A percentile compares a stretch with the other conserved stretches of the same genome.
These are phyloP conservation scores for Acrocephalus kingi DNA, from an alignment of 2,113 vertebrate genomes.

Conservation along the genomic window DNA sequence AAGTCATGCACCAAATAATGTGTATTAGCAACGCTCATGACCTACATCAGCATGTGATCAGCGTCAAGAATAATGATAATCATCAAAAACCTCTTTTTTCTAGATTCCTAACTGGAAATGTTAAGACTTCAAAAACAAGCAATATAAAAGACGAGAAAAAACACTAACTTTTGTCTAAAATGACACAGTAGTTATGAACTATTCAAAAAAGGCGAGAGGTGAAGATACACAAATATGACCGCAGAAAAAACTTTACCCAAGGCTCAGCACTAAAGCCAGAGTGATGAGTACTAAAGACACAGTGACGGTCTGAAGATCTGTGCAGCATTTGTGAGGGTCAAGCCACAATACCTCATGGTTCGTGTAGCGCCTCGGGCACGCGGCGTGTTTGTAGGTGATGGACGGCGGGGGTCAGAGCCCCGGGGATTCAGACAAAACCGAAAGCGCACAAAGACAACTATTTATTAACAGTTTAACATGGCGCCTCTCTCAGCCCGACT, in stretches of 20 bases:
- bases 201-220: background rate
- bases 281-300: rapidly evolving
- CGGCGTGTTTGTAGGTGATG: rapidly evolving
- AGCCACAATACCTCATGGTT: background rate
- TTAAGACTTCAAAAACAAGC: background rate
- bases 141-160: rapidly evolving
- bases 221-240: background rate
- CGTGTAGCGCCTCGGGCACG: rapidly evolving
- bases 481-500: background rate
- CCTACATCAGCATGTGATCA: background rate
- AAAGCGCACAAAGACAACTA: background rate
- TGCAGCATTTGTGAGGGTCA: rapidly evolving
- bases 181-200: rapidly evolving
- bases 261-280: background rate
- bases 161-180: background rate
- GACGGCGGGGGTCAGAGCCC: background rate
- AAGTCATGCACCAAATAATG: background rate
- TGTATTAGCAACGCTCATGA: background rate
- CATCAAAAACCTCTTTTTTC: background rate
- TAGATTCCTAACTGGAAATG: background rate
- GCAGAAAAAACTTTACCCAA: background rate
- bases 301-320: rapidly evolving
- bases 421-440: background rate
- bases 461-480: background rate
- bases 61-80: rapidly evolving